Evolutionary conservation across 1,140 invertebrate genomes (phyloP).

Genomic region (Brachionus asplanchnoidis): DNA sequence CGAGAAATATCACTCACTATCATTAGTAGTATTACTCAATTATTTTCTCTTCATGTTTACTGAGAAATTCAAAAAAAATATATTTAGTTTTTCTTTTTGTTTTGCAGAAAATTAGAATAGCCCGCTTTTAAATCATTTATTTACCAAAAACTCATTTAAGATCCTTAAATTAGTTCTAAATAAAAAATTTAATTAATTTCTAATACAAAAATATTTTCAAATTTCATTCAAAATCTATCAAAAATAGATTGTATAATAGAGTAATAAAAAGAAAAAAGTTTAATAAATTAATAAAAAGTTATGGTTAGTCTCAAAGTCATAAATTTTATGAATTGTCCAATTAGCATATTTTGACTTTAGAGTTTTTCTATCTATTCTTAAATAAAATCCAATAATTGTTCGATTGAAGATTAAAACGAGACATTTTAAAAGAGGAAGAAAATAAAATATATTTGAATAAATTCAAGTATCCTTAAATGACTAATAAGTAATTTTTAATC

Average conservation of each 20-base stretch:
- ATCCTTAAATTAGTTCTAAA: not conserved
- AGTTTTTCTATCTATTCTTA: not conserved
- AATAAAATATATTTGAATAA: not conserved
- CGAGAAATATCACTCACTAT: not conserved
- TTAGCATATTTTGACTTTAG: not conserved
- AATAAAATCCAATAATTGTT: not conserved
- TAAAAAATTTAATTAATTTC: not conserved
- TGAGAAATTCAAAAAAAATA: not conserved
- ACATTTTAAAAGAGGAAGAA: not conserved
- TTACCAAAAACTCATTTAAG: not conserved
- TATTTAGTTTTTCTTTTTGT: not conserved
- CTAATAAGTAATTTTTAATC: conserved; percentile 1
- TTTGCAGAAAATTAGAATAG: not conserved
- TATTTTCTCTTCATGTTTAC: not conserved
- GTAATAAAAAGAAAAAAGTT: not conserved
- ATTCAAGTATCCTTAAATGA: not conserved
- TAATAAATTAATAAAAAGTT: not conserved
- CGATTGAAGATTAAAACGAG: not conserved
- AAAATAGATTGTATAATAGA: not conserved
- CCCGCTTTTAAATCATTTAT: not conserved
- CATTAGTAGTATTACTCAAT: not conserved
- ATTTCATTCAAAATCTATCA: not conserved
- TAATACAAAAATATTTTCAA: not conserved
- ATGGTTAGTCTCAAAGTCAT: not conserved
- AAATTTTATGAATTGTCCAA: not conserved